phyloP scores from a whole-genome alignment of 2,888 invertebrate species.

The Pegoplata infirma region DNA sequence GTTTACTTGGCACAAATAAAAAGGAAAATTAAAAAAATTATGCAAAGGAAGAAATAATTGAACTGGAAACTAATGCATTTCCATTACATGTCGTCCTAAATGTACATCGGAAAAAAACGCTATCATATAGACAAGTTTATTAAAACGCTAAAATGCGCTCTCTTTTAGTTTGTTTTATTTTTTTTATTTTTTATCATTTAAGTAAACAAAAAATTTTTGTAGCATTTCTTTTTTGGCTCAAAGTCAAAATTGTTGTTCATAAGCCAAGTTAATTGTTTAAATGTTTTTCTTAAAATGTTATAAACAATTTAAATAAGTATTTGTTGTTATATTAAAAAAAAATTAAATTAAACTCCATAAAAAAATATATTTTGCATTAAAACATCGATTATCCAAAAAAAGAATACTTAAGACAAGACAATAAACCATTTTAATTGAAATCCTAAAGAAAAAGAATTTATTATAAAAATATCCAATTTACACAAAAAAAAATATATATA shows the following conservation, averaged over 20 bases:
- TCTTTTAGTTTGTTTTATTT: neutral
- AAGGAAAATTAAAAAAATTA: slow-evolving; percentile 2
- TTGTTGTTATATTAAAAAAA: too few species aligned
- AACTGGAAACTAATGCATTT: slow-evolving; percentile 57
- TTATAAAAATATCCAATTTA: slow-evolving; percentile 3
- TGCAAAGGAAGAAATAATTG: slow-evolving; percentile 30
- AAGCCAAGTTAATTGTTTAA: neutral
- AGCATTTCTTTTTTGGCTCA: neutral
- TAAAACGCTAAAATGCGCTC: neutral
- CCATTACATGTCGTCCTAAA: slow-evolving; percentile 55
- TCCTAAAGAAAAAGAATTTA: slow-evolving; percentile 9
- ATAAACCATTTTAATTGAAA: slow-evolving; percentile 35
- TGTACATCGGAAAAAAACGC: slow-evolving; percentile 41
- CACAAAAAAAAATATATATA: slow-evolving; percentile 10
- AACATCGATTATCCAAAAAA: neutral
- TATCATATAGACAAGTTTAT: slow-evolving; percentile 15
- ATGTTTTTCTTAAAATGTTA: too few species aligned
- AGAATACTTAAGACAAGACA: slow-evolving; percentile 35
- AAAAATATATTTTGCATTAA: neutral
- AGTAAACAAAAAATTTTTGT: neutral
- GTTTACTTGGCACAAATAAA: slow-evolving; percentile 80
- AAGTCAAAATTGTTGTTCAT: slow-evolving; percentile 7
- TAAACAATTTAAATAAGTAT: too few species aligned
- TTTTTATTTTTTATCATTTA: neutral
- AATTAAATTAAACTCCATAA: neutral